Base-by-base conservation (phyloP, 2,113 vertebrate species). In the Nematolebias whitei region DNA sequence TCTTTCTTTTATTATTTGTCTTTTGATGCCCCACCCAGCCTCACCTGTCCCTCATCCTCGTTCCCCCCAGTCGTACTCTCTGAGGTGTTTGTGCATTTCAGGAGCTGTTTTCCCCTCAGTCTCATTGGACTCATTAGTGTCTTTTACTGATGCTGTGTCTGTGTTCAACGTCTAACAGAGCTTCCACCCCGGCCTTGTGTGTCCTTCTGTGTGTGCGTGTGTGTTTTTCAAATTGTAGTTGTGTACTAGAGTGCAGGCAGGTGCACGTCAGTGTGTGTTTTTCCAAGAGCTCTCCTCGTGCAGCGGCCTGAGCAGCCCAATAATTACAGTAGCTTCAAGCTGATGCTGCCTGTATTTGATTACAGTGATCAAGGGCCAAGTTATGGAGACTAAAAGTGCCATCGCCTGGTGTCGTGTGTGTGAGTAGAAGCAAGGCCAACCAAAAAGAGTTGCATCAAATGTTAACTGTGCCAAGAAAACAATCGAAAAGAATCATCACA, bases 61-160 rank as follows among this genome's bases (percentile, higher is more conserved):
- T 1, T n/a, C 18, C 20, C 11, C 16, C 13, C 49, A 0, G 43
- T 15, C 9, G 16, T 53, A 13, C 60, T 1, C 20, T 35, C 82
- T 35, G 67, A 81, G 88, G 84, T 76, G 80, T 87, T 80, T 71
- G 76, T 84, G 76, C 69, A 85, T 85, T 82, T 81, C 72, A 81
- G 79, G 64, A 78, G 66, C 78, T 84, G 82, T 86, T 84, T 82
- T 81, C 82, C 78, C 73, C 78, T 82, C 50, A 80, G 87, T 88
- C 87, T 89, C 87, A 74, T 90, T 85, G 84, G 88, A 86, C 88
- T 91, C 88, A 90, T 90, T 90, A 90, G 87, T 87, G 87, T 87
- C 86, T 87, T 87, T 88, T 83, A 87, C 85, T 20, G 78, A 80
- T 56, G 70, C 80, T 79, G 71, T 50, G 74, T 85, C 82, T 87